Evolutionary conservation across 2,888 invertebrate species (phyloP), one percentile per base, ranked within the genome.

Genomic region (Amaurobius ferox): DNA sequence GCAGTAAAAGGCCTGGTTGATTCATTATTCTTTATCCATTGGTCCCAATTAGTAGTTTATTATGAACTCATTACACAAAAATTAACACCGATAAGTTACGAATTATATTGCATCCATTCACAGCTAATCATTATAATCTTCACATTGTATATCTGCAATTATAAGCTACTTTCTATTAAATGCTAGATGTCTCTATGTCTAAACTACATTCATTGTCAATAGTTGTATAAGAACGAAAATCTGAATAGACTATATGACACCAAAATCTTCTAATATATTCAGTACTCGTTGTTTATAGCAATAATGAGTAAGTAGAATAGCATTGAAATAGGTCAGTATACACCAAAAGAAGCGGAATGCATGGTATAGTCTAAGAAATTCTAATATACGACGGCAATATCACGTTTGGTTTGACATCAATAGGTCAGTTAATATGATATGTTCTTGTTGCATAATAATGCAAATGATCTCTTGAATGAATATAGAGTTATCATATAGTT

Each of bases 351-450:
- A 55, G 55, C 55, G 3, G 35, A 55, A 6, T 55, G 5, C 55
- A 55, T 55, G 23, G 44, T 23, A 23, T 55, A 6, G 55, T 1
- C 11, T 5, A 55, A 23, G 5, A 55, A 23, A 23, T 19, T 44
- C 44, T 44, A 44, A 16, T 55, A 55, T 55, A 55, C 55, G 55
- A 55, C 55, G 55, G 19, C 23, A 55, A 23, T 55, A 55, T 55
- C 55, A 55, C 55, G 55, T 55, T 19, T 55, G 55, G 23, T 55
- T 55, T 55, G 55, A 55, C 55, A 55, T 55, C 19, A 55, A 55
- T 19, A 55, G 55, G 19, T 55, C 23, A 23, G 23, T 23, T 55
- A 55, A 55, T 44, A 44, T 55, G 55, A 55, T 55, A 55, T 55
- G 55, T 55, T 55, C 55, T 6, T 3, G 23, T 55, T 23, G 55